A percentile compares a stretch with the other conserved stretches of the same genome.
Conservation (phyloP, 2,797 vertebrate species). For the Nasua narica region DNA sequence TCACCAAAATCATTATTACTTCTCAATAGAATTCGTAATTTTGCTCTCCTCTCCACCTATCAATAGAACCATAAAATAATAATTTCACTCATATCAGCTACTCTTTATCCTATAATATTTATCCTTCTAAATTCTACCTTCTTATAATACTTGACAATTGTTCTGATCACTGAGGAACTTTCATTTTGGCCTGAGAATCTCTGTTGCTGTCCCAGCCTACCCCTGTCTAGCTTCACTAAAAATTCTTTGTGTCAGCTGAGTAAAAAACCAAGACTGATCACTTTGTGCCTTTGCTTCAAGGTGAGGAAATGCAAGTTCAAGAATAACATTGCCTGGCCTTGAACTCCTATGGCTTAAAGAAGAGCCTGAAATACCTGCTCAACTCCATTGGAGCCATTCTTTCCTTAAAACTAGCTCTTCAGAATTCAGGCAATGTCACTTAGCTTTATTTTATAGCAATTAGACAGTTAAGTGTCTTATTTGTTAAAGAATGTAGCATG, state of each 20-base stretch:
- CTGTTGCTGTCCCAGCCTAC: not conserved
- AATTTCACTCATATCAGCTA: not conserved
- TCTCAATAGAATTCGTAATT: not conserved
- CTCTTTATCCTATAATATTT: not conserved
- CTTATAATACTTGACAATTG: not conserved
- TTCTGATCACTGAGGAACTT: not conserved
- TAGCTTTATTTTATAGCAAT: not conserved
- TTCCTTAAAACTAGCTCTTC: not conserved
- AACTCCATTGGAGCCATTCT: not conserved
- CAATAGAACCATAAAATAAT: not conserved
- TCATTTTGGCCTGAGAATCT: not conserved
- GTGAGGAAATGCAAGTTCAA: not conserved
- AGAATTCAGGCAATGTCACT: not conserved
- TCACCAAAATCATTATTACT: not conserved
- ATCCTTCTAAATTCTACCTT: not conserved
- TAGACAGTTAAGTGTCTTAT: constrained; percentile 9
- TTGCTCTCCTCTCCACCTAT: not conserved
- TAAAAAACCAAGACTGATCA: not conserved
- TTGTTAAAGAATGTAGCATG: not conserved
- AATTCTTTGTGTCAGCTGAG: not conserved
- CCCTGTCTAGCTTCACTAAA: not conserved
- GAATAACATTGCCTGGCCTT: not conserved
- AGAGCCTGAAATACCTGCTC: not conserved
- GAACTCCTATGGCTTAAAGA: not conserved
- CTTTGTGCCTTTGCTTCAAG: not conserved